Base-by-base conservation (phyloP, 2,113 vertebrate species). In the Galbula dea region DNA sequence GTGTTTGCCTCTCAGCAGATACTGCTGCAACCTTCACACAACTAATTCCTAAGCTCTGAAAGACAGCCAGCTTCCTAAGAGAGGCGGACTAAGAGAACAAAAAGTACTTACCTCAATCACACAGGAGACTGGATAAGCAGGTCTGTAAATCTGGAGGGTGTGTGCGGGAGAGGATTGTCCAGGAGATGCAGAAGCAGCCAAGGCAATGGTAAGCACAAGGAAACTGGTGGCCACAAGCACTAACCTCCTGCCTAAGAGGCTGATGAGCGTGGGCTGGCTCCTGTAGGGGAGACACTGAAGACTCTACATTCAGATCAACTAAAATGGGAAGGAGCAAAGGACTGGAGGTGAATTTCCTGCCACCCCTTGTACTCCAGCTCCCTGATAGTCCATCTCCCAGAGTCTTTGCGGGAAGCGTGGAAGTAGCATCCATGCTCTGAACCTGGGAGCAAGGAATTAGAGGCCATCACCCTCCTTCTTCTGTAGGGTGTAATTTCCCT, bases 81-180 rank as follows among this genome's bases (percentile, higher is more conserved):
- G 94, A 82, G 94, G 61, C 92, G 71, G 32, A 75, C 26, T 0
- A 0, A 58, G n/a, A 82, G 89, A 92, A 95, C 89, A 87, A 82
- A 62, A 19, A 19, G 54, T 89, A 24, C 77, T 62, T 43, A 79
- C 73, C 54, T 87, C 66, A 93, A 83, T 58, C 68, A 76, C 92
- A 74, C 74, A 46, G n/a, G 48, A 87, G 79, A 90, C 77, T 92
- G 86, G 94, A 65, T 76, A 39, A 93, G 78, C 89, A 92, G 91
- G 78, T 89, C 88, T 87, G 67, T 46, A 55, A 32, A 76, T 82
- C 49, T 66, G 43, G 29, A 86, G 67, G 74, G 89, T 1, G 34
- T 76, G 82, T 54, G 54, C 45, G 52, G 36, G 46, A 78, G 13
- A 62, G 27, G 68, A 69, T 34, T 61, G 21, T 55, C 36, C 82